These are phyloP conservation scores for Sarcophaga caerulescens DNA, from an alignment of 2,888 invertebrate species.

Conservation along the genomic window DNA sequence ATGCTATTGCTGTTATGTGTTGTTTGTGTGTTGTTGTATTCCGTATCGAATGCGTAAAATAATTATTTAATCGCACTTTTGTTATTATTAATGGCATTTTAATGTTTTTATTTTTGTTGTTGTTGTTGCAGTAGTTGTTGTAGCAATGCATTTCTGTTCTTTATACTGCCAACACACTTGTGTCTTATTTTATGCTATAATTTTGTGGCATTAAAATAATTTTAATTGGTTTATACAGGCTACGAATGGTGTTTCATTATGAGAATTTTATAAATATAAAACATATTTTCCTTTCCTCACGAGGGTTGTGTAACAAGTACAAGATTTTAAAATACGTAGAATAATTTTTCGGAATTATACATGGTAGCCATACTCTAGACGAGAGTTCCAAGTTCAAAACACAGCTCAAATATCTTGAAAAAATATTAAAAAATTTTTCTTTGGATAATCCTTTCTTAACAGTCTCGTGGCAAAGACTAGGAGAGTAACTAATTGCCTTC, in stretches of 20 bases:
- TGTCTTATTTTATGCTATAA: constrained; percentile 55
- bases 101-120: constrained; percentile 42
- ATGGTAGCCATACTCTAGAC: too few relatives aligned
- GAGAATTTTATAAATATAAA: constrained; percentile 42
- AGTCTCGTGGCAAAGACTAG: too few relatives aligned
- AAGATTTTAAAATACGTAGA: not conserved
- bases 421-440: too few relatives aligned
- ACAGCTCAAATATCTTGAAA: too few relatives aligned
- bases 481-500: too few relatives aligned
- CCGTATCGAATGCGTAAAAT: constrained; percentile 63
- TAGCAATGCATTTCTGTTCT: not conserved
- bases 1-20: not conserved
- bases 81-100: constrained; percentile 62
- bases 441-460: too few relatives aligned
- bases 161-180: constrained; percentile 2
- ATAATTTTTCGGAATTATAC: too few relatives aligned
- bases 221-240: constrained; percentile 56
- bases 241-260: constrained; percentile 47
- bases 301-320: not conserved
- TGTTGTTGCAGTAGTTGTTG: too few relatives aligned
- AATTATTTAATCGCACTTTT: constrained; percentile 66
- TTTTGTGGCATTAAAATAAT: constrained; percentile 64
- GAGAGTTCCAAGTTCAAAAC: too few relatives aligned
- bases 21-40: constrained; percentile 1
- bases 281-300: not conserved